Conservation (phyloP, 2,113 vertebrate genomes). For the Notiomystis cincta region DNA sequence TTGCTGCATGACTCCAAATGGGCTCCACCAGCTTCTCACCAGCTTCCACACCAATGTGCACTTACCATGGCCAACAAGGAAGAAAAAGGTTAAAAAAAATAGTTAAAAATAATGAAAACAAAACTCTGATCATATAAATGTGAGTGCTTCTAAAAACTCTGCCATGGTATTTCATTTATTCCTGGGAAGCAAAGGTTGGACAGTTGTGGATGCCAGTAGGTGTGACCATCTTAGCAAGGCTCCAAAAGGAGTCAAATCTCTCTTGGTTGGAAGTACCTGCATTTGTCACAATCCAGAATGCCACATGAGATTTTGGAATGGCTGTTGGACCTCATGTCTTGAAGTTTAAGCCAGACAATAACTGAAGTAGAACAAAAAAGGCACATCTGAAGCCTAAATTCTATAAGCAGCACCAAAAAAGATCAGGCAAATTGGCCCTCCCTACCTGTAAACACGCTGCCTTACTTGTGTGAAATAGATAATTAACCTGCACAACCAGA, state of each 20-base stretch:
- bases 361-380: neutral
- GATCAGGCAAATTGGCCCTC: neutral
- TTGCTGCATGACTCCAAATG: neutral
- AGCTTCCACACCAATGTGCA: neutral
- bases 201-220: neutral
- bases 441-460: neutral
- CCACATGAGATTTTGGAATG: neutral
- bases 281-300: neutral
- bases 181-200: neutral
- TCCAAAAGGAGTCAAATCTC: neutral
- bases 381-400: neutral
- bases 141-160: neutral
- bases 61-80: accelerated
- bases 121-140: neutral
- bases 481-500: neutral
- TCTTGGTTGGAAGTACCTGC: neutral
- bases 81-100: neutral
- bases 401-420: neutral
- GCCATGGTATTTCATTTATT: neutral
- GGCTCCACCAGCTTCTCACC: neutral
- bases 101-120: neutral
- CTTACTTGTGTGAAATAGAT: neutral
- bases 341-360: neutral
- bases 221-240: neutral
- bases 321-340: neutral